Evolutionary conservation across 1,140 invertebrate species (phyloP).

Genomic region (Carposina sasakii): DNA sequence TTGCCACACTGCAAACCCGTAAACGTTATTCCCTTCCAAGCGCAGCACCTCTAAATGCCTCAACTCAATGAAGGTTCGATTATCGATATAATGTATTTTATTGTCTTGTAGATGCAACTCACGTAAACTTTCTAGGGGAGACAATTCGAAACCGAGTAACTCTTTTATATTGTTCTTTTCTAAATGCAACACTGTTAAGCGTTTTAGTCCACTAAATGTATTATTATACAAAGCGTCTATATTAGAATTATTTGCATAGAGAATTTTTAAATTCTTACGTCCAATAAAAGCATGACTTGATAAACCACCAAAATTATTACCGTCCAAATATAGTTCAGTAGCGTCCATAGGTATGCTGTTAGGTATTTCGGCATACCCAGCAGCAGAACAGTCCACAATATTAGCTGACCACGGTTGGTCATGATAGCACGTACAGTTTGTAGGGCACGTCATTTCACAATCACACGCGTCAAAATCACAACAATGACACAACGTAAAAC

Average conservation of each 20-base stretch:
- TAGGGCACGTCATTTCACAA: constrained; percentile 95
- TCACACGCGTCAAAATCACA: constrained; percentile 96
- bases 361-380: constrained; percentile 86
- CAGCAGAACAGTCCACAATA: constrained; percentile 91
- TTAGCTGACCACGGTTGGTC: constrained; percentile 95
- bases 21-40: constrained; percentile 88
- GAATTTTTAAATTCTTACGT: constrained; percentile 87
- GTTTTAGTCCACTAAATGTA: constrained; percentile 89
- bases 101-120: constrained; percentile 93
- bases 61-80: constrained; percentile 87
- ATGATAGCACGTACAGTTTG: constrained; percentile 94
- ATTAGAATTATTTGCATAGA: constrained; percentile 91
- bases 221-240: constrained; percentile 89
- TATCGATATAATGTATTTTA: constrained; percentile 86
- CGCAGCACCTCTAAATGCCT: constrained; percentile 87
- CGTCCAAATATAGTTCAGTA: constrained; percentile 93
- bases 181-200: constrained; percentile 85
- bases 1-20: constrained; percentile 85
- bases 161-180: constrained; percentile 88
- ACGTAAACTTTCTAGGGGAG: constrained; percentile 83
- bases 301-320: constrained; percentile 89
- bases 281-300: constrained; percentile 93
- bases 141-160: constrained; percentile 88
- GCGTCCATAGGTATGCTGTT: constrained; percentile 94
- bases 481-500: constrained; percentile 93